A percentile compares a stretch with the other conserved stretches of the same genome.
Conservation (phyloP, 1,140 invertebrate species). For the Aricia agestis region DNA sequence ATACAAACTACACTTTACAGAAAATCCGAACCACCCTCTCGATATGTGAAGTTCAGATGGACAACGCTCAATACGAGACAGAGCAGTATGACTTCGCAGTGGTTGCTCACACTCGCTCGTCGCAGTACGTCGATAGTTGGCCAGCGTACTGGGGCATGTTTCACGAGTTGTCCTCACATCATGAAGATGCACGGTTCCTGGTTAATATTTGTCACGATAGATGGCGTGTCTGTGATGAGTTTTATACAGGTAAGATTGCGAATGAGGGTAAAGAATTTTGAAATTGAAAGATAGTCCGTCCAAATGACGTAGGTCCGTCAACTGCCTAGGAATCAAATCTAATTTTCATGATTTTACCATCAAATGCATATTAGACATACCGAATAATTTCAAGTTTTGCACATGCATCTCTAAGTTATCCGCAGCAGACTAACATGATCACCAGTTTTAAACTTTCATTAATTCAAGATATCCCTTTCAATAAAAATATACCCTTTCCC, state of each 20-base stretch:
- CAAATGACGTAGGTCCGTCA: too few relatives aligned
- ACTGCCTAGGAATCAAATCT: too few relatives aligned
- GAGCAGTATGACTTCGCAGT: constrained; percentile 60
- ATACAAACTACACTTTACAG: constrained; percentile 29
- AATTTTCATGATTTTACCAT: too few relatives aligned
- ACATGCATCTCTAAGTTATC: too few relatives aligned
- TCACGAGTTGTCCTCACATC: constrained; percentile 30
- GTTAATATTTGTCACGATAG: constrained; percentile 32
- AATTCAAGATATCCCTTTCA: too few relatives aligned
- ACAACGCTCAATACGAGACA: constrained; percentile 52
- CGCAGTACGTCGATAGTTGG: constrained; percentile 30
- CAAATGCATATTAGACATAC: too few relatives aligned
- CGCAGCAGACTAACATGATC: too few relatives aligned
- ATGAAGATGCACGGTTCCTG: constrained; percentile 31
- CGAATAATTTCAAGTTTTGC: too few relatives aligned
- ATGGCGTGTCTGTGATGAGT: constrained; percentile 35
- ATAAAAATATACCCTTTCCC: too few relatives aligned
- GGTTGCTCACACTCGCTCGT: constrained; percentile 43
- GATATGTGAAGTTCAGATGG: constrained; percentile 49
- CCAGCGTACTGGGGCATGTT: constrained; percentile 52
- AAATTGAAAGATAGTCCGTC: too few relatives aligned
- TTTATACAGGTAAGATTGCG: constrained; percentile 35
- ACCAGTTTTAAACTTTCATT: too few relatives aligned
- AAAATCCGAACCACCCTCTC: constrained; percentile 38
- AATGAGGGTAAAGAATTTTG: neutral